Evolutionary conservation across 2,113 vertebrate species (phyloP), one percentile per base, ranked within the genome.

Genomic region (Chamaetylas fuelleborni): DNA sequence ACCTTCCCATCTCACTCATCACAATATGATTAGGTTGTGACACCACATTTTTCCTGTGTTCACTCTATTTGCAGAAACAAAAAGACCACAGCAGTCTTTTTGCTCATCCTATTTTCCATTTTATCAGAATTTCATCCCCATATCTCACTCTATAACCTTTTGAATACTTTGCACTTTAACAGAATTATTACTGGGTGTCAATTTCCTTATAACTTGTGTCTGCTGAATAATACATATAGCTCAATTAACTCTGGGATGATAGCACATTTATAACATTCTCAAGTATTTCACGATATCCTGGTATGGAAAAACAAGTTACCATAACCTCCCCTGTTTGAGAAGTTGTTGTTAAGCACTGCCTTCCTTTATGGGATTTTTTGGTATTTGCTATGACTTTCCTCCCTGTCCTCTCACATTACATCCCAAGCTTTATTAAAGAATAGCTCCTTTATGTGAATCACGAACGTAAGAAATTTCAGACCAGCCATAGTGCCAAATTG

Each of bases 201-300:
- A 88, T 82, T 96, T 94, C 83, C 61, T 90, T 88, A 78, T 64
- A 73, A 33, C 13, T 87, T 90, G n/a, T 81, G 28, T 66, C 93
- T 94, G 34, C 47, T 95, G 71, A 96, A 92, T 88, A 94, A 90
- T 71, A 78, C 51, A 90, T 81, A 43, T 1, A 36, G 43, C 51
- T 88, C 88, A 93, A 96, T 90, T 94, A 92, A 72, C 42, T 86
- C 62, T 61, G 31, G 38, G n/a, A 78, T 86, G 60, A 64, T 83
- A 88, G 76, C 33, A 67, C 40, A 69, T 48, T 43, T 91, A 33
- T 53, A 87, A 79, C 1, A 5, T 73, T 72, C 62, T 73, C 79
- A 78, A 56, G 67, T 91, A 93, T 90, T 93, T 90, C 51, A 92
- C 45, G 79, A 67, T 56, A 86, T 60, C 31, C n/a, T 90, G 36